These are phyloP conservation scores for Eupleurogrammus muticus DNA, from an alignment of 2,797 vertebrate genomes.

Conservation along the genomic window DNA sequence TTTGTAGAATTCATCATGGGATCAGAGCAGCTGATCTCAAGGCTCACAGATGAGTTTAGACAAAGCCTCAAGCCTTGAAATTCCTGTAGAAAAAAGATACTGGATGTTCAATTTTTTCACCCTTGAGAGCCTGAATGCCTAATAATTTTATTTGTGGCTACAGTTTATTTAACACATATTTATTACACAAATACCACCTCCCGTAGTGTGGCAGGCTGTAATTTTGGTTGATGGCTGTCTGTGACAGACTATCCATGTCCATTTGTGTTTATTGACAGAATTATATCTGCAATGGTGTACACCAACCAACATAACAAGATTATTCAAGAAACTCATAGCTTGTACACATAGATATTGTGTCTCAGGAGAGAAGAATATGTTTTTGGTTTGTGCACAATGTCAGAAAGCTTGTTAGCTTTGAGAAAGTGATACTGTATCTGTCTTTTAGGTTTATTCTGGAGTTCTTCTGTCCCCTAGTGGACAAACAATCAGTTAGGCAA, in stretches of 20 bases:
- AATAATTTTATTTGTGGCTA: conserved; percentile 53
- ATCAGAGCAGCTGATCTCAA: conserved; percentile 49
- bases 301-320: conserved; percentile 35
- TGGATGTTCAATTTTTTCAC: conserved; percentile 64
- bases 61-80: conserved; percentile 26
- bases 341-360: conserved; percentile 47
- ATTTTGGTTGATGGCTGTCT: conserved; percentile 64
- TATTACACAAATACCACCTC: no score
- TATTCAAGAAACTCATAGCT: conserved; percentile 54
- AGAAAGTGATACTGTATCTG: no score
- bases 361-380: conserved; percentile 51
- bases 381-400: background rate
- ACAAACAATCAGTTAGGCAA: no score
- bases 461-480: no score
- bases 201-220: conserved; percentile 56
- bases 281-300: conserved; percentile 64
- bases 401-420: no score
- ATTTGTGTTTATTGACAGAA: conserved; percentile 57
- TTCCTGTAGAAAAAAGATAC: conserved; percentile 54
- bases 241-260: conserved; percentile 60
- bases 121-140: conserved; percentile 53
- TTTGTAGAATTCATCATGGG: conserved; percentile 40
- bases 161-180: no score
- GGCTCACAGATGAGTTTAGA: conserved; percentile 56
- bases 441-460: no score